Evolutionary conservation across 1,140 invertebrate genomes (phyloP).

Genomic region (Venustaconcha ellipsiformis): DNA sequence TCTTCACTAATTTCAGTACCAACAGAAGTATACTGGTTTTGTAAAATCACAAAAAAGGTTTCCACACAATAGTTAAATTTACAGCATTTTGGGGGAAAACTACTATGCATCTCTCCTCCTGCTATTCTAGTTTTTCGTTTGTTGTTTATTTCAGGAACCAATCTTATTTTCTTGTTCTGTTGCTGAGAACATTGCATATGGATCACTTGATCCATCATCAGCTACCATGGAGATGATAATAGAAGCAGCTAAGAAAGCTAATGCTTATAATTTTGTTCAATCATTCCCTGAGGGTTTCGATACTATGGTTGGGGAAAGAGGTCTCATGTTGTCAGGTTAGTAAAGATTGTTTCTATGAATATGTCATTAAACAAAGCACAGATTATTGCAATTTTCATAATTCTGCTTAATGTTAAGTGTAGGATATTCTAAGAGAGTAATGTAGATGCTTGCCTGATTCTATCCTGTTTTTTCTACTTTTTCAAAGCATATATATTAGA

Average conservation of each 20-base stretch:
- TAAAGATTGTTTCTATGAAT: neutral
- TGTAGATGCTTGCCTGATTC: no score
- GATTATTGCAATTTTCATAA: neutral
- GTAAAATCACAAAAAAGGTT: no score
- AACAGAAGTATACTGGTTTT: neutral
- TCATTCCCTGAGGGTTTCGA: constrained; percentile 70
- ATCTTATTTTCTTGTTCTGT: constrained; percentile 70
- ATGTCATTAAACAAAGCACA: neutral
- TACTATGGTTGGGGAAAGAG: constrained; percentile 71
- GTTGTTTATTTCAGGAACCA: constrained; percentile 65
- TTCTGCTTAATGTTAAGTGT: neutral
- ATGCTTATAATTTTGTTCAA: constrained; percentile 69
- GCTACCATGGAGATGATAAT: constrained; percentile 62
- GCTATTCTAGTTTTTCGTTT: neutral
- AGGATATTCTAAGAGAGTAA: neutral
- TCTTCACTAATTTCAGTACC: no score
- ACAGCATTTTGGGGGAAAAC: neutral
- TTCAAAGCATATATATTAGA: no score
- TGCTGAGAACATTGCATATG: constrained; percentile 71
- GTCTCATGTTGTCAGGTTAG: constrained; percentile 68
- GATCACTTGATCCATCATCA: constrained; percentile 54
- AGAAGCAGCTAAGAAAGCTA: constrained; percentile 69
- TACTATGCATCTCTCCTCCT: neutral
- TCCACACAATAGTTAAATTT: neutral
- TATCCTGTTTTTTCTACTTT: no score